Base-by-base conservation (phyloP, 2,113 vertebrate species). In the Euleptes europaea region DNA sequence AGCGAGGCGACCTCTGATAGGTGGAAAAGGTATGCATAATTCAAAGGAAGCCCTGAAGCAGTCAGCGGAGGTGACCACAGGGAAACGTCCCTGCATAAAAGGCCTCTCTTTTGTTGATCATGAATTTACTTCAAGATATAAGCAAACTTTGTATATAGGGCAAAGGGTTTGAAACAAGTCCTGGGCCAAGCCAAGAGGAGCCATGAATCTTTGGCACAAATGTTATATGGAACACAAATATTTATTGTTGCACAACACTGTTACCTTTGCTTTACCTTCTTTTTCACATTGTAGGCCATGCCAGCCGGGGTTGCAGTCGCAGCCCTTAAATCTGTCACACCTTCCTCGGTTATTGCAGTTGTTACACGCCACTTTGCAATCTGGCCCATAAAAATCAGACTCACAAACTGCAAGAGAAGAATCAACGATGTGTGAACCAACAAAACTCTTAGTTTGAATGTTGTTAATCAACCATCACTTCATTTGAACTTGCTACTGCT, bases 191-290 rank as follows among this genome's bases (percentile, higher is more conserved):
- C n/a, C 26, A 23, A 21, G 1, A 8, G 80, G 42, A 23, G 21
- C 19, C 38, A 57, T 3, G 2, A 80, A 28, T 0, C n/a, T 76
- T 31, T 60, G 51, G 9, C 14, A 31, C 51, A 84, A 88, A 80
- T 21, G 23, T 12, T 44, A 14, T 28, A 49, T 9, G 35, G 78
- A 78, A 26, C 14, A 73, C 44, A 75, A 87, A 83, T 57, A 76
- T n/a, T 66, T 72, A 42, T 57, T 73, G 67, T 88, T 44, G 54
- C 88, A 89, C 86, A 91, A 95, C 95, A 88, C 51, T 93, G 94
- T 96, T 96, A 96, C 95, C 95, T 96, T 85, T 94, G 95, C 92
- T 95, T 97, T 97, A 97, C 97, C 97, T 97, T 96, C 94, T 94
- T 92, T 97, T 94, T 98, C 96, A 94, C 98, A 98, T 69, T 94